Conservation (phyloP, 2,113 vertebrate genomes). For the Balaeniceps rex region DNA sequence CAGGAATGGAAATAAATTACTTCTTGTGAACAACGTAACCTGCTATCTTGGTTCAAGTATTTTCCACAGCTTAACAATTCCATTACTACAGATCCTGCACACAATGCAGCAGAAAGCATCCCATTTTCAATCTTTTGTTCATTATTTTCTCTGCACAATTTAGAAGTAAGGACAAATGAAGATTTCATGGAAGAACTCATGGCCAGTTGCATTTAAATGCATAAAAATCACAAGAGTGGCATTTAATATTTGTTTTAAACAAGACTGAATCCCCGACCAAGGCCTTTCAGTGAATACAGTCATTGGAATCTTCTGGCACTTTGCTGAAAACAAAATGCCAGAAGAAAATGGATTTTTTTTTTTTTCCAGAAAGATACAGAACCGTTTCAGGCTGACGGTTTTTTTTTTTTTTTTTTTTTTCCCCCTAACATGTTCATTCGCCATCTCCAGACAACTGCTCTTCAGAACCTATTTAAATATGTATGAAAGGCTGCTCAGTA, state of each 20-base stretch:
- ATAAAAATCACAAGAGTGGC: background rate
- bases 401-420: background rate
- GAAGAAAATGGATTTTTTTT: background rate
- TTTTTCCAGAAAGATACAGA: background rate
- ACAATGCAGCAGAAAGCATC: constrained; percentile 26
- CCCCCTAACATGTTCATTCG: background rate
- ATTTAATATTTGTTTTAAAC: background rate
- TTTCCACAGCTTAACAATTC: background rate
- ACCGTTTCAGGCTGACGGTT: background rate
- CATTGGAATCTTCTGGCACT: constrained; percentile 32
- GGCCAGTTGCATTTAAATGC: background rate
- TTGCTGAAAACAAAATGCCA: background rate
- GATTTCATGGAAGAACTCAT: background rate
- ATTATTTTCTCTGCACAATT: background rate
- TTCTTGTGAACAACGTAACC: background rate
- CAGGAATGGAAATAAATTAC: background rate
- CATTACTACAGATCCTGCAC: background rate
- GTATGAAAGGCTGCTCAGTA: background rate
- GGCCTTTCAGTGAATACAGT: background rate
- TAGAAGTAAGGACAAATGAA: background rate
- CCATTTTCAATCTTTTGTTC: background rate
- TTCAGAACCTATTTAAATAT: constrained; percentile 16
- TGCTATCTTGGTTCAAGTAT: background rate
- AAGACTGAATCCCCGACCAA: background rate
- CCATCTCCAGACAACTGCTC: constrained; percentile 24